Conservation (phyloP, 2,888 invertebrate genomes). For the Idaea dimidiata region DNA sequence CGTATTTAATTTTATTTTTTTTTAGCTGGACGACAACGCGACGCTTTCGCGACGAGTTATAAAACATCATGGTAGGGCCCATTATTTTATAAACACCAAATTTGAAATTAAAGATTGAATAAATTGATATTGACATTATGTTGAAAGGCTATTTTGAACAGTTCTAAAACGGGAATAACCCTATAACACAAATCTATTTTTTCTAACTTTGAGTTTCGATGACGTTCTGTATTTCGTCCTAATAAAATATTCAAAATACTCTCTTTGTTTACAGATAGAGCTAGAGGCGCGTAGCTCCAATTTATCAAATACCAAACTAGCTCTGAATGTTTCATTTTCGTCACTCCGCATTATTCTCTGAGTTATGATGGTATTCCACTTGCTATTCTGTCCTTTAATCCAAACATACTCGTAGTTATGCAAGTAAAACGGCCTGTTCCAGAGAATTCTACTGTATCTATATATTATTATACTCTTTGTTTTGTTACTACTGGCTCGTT, state of each 20-base stretch:
- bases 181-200: too few species aligned
- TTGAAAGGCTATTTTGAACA: too few species aligned
- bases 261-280: neutral
- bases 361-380: constrained; percentile 1
- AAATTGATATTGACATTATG: too few species aligned
- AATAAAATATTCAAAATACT: neutral
- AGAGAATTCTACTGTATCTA: neutral
- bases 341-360: neutral
- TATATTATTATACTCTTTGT: neutral
- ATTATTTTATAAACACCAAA: too few species aligned
- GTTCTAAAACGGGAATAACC: too few species aligned
- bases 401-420: neutral
- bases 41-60: too few species aligned
- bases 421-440: neutral
- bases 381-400: neutral
- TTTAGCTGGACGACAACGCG: too few species aligned
- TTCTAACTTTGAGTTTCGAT: too few species aligned
- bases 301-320: constrained; percentile 1
- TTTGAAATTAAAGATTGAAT: too few species aligned
- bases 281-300: neutral
- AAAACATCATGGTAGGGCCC: too few species aligned
- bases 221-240: too few species aligned
- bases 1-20: too few species aligned
- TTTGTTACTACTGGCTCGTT: neutral
- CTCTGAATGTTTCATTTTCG: neutral